phyloP scores from a whole-genome alignment of 2,113 vertebrate species.

The Pollimyrus isidori region DNA sequence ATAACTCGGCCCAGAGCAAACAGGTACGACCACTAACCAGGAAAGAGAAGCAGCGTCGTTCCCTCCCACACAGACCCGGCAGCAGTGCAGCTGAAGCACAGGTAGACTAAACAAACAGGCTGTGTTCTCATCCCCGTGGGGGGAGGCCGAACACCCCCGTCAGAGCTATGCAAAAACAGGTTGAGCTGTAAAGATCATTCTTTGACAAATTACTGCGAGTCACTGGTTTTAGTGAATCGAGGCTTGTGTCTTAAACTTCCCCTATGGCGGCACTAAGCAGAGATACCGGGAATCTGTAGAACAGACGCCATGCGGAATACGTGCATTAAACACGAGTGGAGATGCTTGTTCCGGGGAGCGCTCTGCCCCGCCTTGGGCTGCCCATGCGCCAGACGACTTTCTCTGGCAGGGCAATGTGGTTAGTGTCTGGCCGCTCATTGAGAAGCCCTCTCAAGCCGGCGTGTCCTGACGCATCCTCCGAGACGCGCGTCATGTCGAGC shows the following conservation, averaged over 20 bases:
- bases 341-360: not conserved
- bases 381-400: not conserved
- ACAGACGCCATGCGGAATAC: not conserved
- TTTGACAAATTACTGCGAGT: slow-evolving; percentile 21
- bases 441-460: not conserved
- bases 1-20: slow-evolving; percentile 68
- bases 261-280: slow-evolving; percentile 16
- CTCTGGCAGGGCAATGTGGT: not conserved
- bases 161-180: slow-evolving; percentile 37
- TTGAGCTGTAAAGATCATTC: slow-evolving; percentile 29
- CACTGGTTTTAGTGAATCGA: slow-evolving; percentile 27
- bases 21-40: slow-evolving; percentile 67
- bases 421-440: not conserved
- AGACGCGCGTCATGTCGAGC: not conserved
- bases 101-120: slow-evolving; percentile 63
- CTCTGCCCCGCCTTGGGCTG: not conserved
- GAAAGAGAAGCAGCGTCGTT: slow-evolving; percentile 52
- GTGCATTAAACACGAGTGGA: not conserved
- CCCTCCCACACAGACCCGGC: slow-evolving; percentile 67
- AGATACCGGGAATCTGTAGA: not conserved
- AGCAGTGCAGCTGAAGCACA: slow-evolving; percentile 56
- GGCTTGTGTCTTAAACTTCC: slow-evolving; percentile 10
- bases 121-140: slow-evolving; percentile 34
- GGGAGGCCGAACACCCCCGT: slow-evolving; percentile 40
- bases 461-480: not conserved